Conservation (phyloP, 2,888 invertebrate genomes). For the Masnerella sp. region DNA sequence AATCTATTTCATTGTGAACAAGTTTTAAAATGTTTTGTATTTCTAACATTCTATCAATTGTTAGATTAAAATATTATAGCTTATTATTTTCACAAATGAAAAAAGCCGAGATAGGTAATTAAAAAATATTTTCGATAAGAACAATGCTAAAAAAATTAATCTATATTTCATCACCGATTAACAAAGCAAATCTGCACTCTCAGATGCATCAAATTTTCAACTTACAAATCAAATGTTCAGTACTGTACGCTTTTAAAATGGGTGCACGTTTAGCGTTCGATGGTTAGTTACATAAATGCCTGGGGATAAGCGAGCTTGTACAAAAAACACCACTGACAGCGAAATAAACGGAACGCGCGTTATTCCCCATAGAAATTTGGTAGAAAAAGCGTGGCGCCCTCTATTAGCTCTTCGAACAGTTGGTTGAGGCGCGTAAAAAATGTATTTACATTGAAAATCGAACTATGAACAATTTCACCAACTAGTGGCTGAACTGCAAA, state of each 20-base stretch:
- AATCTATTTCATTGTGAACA: too few species aligned
- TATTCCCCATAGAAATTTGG: conserved; percentile 32
- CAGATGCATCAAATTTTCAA: neutral
- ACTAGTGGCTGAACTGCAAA: too few species aligned
- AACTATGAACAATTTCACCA: neutral
- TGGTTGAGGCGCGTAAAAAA: conserved; percentile 30
- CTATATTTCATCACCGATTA: too few species aligned
- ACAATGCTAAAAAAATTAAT: too few species aligned
- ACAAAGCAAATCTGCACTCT: too few species aligned
- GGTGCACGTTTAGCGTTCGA: conserved; percentile 18
- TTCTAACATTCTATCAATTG: too few species aligned
- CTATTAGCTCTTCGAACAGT: conserved; percentile 12
- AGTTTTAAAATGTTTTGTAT: too few species aligned
- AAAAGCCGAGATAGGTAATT: too few species aligned
- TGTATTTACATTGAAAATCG: conserved; percentile 30
- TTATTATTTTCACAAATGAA: too few species aligned
- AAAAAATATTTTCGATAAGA: too few species aligned
- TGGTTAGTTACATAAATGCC: conserved; percentile 33
- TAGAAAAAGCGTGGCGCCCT: conserved; percentile 39
- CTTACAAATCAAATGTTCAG: neutral
- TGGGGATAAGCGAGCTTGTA: conserved; percentile 7
- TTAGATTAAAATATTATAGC: too few species aligned
- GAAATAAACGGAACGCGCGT: conserved; percentile 20
- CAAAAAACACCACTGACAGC: conserved; percentile 13
- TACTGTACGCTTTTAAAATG: conserved; percentile 1